Base-by-base conservation (phyloP, 2,797 vertebrate genomes). In the Vespertilio murinus region DNA sequence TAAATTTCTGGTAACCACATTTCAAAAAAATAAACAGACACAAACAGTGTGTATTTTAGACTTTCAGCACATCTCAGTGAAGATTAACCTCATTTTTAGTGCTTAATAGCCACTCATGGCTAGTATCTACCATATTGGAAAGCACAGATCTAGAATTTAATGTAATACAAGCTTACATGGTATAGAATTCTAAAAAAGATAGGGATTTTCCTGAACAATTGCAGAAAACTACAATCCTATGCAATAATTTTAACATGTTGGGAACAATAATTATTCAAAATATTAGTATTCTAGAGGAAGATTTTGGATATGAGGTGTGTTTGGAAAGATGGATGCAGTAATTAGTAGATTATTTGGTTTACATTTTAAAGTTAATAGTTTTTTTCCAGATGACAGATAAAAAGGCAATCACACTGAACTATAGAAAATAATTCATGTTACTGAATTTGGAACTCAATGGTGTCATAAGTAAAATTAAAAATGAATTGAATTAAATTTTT, bases 391-490 rank as follows among this genome's bases (percentile, higher is more conserved):
- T 84, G 88, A 93, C 75, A 82, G 16, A 69, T 54, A 85, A 93
- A 92, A 70, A 94, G 28, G 30, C 67, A 93, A 61, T 94, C 87
- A 96, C 47, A 23, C 64, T 83, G 64, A 61, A 61, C 40, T 65
- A 20, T 70, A 28, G 30, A 81, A 93, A 95, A 85, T 96, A 95
- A 95, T 81, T 94, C 35, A 84, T 88, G 56, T 84, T 73, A 74
- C 38, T 47, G 73, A 95, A 93, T 94, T 94, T 90, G 74, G 85
- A 95, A 69, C 80, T 94, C 80, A 81, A 5, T 94, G 82, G 87
- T 89, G 78, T 64, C 64, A 81, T 10, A n/a, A 69, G 84, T 93
- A 85, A 96, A 97, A 91, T 93, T 94, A 93, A 54, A 95, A 93
- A 20, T 87, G 33, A 92, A 95, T 40, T 95, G 42, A 94, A 95